Conservation (phyloP, 2,113 vertebrate genomes). For the Malurus cyaneus region DNA sequence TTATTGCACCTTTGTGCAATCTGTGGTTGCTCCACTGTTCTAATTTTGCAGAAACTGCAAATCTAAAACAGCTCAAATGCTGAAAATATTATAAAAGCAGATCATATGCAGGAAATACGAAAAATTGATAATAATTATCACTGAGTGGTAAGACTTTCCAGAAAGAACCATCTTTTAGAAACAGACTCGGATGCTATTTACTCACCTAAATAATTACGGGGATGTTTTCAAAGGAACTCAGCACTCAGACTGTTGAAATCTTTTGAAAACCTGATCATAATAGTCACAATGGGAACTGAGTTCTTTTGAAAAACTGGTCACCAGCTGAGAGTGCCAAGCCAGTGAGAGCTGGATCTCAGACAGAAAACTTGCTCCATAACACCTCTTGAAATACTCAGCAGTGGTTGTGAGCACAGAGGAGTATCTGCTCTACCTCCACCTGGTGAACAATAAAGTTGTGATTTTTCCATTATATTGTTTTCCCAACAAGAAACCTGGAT, state of each 20-base stretch:
- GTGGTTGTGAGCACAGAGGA: neutral
- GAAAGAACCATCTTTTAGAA: neutral
- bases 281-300: conserved; percentile 1
- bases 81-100: neutral
- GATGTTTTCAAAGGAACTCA: neutral
- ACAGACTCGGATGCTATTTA: neutral
- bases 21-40: neutral
- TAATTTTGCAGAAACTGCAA: neutral
- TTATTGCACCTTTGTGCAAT: neutral
- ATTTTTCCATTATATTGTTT: neutral
- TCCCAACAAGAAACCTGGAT: neutral
- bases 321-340: neutral
- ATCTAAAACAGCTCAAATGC: neutral
- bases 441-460: neutral
- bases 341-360: neutral
- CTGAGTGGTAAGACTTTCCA: neutral
- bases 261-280: conserved; percentile 42
- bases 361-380: conserved; percentile 23
- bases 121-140: neutral
- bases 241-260: neutral
- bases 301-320: conserved; percentile 16
- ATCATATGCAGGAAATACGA: neutral
- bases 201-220: conserved; percentile 16
- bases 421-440: neutral
- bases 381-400: neutral